These are phyloP conservation scores for Wasmannia auropunctata DNA, from an alignment of 1,140 invertebrate species.

Conservation along the genomic window DNA sequence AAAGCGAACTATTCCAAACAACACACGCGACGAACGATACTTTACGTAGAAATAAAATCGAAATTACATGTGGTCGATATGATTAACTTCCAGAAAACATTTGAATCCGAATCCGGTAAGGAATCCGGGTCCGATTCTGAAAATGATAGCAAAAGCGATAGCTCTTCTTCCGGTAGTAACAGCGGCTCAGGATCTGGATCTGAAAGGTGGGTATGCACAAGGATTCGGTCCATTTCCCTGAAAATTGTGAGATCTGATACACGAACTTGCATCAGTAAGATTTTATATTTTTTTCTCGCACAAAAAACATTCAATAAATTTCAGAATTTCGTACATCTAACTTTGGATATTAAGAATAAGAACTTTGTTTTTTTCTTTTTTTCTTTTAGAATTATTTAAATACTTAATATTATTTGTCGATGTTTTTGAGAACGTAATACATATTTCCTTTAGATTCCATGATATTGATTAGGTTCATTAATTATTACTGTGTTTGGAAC, in stretches of 20 bases:
- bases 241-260: constrained; percentile 57
- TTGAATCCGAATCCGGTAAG: constrained; percentile 88
- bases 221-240: constrained; percentile 12
- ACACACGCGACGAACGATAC: constrained; percentile 60
- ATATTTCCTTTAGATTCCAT: background rate
- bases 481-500: background rate
- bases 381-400: background rate
- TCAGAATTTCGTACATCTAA: background rate
- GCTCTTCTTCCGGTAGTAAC: constrained; percentile 87
- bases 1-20: constrained; percentile 76
- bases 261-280: background rate
- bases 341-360: background rate
- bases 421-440: constrained; percentile 21
- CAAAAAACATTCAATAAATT: background rate
- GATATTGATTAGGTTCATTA: background rate
- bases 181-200: constrained; percentile 87
- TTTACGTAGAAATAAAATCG: background rate
- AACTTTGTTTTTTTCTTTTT: background rate
- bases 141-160: constrained; percentile 87
- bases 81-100: constrained; percentile 86
- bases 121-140: constrained; percentile 88
- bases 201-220: constrained; percentile 85
- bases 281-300: background rate
- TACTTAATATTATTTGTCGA: background rate
- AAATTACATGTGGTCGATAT: constrained; percentile 54